A percentile compares a stretch with the other conserved stretches of the same genome.
Evolutionary conservation across 2,888 invertebrate species (phyloP).

Genomic region (Julus scandinavius): DNA sequence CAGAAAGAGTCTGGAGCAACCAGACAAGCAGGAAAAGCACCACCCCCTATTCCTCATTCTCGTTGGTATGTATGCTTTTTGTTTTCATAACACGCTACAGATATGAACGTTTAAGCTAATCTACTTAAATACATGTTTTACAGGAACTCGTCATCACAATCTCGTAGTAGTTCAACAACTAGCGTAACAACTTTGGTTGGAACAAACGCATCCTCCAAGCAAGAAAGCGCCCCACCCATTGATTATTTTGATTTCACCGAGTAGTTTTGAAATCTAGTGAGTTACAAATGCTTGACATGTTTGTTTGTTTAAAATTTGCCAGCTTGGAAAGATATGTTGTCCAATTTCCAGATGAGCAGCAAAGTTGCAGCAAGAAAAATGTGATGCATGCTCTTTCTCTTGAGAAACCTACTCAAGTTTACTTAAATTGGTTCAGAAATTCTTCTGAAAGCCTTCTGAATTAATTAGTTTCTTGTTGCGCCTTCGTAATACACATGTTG

Average conservation of each 20-base stretch:
- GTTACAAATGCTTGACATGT: neutral
- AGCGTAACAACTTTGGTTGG: constrained; percentile 50
- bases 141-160: neutral
- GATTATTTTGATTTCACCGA: constrained; percentile 59
- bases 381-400: neutral
- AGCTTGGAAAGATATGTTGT: neutral
- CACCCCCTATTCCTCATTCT: constrained; percentile 53
- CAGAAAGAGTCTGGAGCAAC: constrained; percentile 83
- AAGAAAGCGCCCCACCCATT: constrained; percentile 51
- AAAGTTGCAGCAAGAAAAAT: neutral
- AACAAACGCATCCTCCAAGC: constrained; percentile 1
- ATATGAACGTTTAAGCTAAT: neutral
- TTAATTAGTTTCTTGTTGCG: neutral
- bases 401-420: neutral
- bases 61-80: constrained; percentile 28
- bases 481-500: neutral
- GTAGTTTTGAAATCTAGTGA: neutral
- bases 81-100: neutral
- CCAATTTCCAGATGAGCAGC: neutral
- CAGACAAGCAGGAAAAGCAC: constrained; percentile 63
- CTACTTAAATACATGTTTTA: constrained; percentile 9
- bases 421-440: neutral
- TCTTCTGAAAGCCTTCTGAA: neutral
- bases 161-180: neutral
- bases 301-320: neutral